Conservation (phyloP, 2,888 invertebrate genomes). For the Cephus nigrinus region DNA sequence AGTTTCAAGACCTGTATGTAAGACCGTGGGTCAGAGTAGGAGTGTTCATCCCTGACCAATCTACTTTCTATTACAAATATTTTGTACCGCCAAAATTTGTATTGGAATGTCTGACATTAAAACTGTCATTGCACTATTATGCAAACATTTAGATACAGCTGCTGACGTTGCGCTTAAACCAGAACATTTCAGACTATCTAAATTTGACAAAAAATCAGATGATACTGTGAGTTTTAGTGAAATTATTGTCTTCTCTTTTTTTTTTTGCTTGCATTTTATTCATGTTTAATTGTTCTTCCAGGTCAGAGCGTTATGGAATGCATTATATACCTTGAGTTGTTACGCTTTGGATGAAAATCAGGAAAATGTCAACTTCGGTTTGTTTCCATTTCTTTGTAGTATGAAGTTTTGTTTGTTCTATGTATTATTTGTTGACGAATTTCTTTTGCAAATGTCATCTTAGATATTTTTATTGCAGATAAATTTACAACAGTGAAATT, state of each 20-base stretch:
- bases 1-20: too few species aligned
- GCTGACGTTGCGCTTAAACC: constrained; percentile 51
- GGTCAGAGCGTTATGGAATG: constrained; percentile 47
- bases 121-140: constrained; percentile 55
- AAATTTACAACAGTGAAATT: constrained; percentile 51
- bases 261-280: constrained; percentile 17
- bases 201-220: constrained; percentile 51
- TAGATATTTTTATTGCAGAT: constrained; percentile 30
- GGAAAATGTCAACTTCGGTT: constrained; percentile 28
- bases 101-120: constrained; percentile 55
- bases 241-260: constrained; percentile 4
- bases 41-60: too few species aligned
- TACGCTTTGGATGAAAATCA: constrained; percentile 30
- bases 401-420: background rate
- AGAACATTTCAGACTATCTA: constrained; percentile 60
- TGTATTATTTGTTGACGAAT: background rate
- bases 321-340: constrained; percentile 44
- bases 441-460: background rate
- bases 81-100: too few species aligned
- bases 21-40: too few species aligned
- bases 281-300: constrained; percentile 22
- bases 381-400: background rate
- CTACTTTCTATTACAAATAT: too few species aligned
- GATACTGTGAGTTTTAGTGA: constrained; percentile 53
- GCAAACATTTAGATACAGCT: constrained; percentile 56